Conservation (phyloP, 2,888 invertebrate genomes). For the Synergus japonicus region DNA sequence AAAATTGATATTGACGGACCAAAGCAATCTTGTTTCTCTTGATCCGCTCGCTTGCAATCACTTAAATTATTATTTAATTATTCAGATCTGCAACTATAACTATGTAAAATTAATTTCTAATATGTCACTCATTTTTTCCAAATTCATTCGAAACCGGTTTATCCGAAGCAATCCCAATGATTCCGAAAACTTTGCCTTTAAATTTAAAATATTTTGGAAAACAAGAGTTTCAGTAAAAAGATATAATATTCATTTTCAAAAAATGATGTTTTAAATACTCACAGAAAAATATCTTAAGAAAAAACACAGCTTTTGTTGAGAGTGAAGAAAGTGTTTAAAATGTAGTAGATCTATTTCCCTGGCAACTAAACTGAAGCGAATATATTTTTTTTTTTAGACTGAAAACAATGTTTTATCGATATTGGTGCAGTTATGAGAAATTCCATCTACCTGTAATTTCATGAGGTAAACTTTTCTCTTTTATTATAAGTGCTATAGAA, state of each 20-base stretch:
- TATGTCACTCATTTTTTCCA: too few relatives aligned
- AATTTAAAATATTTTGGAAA: too few relatives aligned
- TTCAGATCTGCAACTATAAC: background rate
- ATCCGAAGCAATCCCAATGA: too few relatives aligned
- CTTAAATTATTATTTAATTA: background rate
- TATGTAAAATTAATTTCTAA: too few relatives aligned
- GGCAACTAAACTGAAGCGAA: background rate
- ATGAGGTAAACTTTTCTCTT: background rate
- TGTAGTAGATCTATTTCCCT: background rate
- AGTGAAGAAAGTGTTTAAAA: background rate
- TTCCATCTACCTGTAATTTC: background rate
- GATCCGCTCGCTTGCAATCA: background rate
- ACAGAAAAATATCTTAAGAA: background rate
- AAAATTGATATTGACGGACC: slow-evolving; percentile 51
- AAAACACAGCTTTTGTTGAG: background rate
- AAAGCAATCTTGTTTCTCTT: slow-evolving; percentile 28
- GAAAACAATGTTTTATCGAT: background rate
- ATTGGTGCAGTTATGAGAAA: background rate
- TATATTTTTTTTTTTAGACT: background rate
- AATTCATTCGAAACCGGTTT: too few relatives aligned
- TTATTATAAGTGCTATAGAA: background rate
- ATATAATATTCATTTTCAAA: background rate
- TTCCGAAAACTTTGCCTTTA: too few relatives aligned
- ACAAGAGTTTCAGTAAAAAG: background rate
- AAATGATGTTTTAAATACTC: background rate